These are phyloP conservation scores for Andricus quercusramuli DNA, from an alignment of 2,888 invertebrate genomes.

Conservation along the genomic window DNA sequence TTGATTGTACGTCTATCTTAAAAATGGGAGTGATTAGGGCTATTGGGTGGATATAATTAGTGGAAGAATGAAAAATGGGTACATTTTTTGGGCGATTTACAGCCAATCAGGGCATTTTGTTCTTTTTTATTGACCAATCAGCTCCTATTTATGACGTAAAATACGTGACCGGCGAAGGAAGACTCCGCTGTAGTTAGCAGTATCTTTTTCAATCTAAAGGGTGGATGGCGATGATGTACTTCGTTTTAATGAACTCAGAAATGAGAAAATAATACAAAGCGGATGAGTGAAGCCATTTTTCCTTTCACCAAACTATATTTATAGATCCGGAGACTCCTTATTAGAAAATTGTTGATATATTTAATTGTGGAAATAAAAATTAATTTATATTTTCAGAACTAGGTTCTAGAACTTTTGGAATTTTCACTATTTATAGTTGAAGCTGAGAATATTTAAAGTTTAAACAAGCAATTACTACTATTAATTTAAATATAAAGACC, in stretches of 20 bases:
- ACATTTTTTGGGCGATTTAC: slow-evolving; percentile 49
- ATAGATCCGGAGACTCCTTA: too few species aligned
- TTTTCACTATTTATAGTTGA: too few species aligned
- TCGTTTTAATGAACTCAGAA: not conserved
- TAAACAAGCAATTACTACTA: not conserved
- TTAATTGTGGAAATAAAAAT: too few species aligned
- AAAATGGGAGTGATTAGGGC: not conserved
- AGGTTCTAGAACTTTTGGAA: too few species aligned
- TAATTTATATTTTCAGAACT: too few species aligned
- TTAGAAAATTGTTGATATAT: too few species aligned
- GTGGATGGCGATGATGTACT: not conserved
- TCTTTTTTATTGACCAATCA: slow-evolving; percentile 63
- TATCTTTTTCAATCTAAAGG: not conserved
- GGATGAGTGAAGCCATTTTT: not conserved
- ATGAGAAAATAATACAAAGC: not conserved
- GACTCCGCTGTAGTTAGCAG: not conserved
- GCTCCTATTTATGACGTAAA: slow-evolving; percentile 60
- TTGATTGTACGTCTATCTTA: not conserved
- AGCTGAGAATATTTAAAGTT: not conserved
- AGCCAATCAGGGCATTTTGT: slow-evolving; percentile 44
- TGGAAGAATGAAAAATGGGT: slow-evolving; percentile 27
- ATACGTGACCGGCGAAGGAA: slow-evolving; percentile 53
- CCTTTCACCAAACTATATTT: too few species aligned
- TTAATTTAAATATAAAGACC: not conserved
- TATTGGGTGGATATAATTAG: not conserved